Evolutionary conservation across 2,113 vertebrate genomes (phyloP).

Genomic region (Cavia porcellus): DNA sequence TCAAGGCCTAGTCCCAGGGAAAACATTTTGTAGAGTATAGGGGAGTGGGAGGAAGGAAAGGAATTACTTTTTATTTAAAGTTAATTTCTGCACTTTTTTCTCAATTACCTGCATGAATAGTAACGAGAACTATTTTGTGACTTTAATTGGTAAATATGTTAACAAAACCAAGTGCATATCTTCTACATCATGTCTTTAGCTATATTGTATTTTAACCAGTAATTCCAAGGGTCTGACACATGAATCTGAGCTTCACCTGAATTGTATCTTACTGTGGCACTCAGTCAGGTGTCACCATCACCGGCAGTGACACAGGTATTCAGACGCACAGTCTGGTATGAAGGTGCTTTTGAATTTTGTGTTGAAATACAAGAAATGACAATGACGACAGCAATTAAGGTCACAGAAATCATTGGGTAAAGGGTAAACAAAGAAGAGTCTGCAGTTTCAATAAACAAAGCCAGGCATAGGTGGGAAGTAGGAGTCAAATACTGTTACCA

Average conservation of each 20-base stretch:
- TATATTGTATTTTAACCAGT: conserved; percentile 85
- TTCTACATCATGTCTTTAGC: conserved; percentile 87
- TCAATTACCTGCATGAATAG: conserved; percentile 89
- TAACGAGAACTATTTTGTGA: conserved; percentile 87
- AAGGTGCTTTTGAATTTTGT: conserved; percentile 61
- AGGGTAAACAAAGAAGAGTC: neutral
- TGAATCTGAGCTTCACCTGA: conserved; percentile 79
- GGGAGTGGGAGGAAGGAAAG: conserved; percentile 83
- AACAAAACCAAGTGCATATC: conserved; percentile 87
- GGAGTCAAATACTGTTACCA: neutral
- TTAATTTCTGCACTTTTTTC: conserved; percentile 88
- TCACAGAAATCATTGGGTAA: conserved; percentile 35
- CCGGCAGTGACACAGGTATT: conserved; percentile 64
- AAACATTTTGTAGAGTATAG: conserved; percentile 82
- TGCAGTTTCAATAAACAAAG: conserved; percentile 40
- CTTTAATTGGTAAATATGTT: conserved; percentile 89
- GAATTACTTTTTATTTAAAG: conserved; percentile 86
- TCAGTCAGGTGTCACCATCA: conserved; percentile 69
- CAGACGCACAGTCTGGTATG: conserved; percentile 65
- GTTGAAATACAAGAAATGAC: conserved; percentile 40
- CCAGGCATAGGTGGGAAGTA: conserved; percentile 48
- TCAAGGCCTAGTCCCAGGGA: conserved; percentile 88
- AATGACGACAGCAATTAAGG: neutral
- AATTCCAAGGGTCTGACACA: conserved; percentile 78
- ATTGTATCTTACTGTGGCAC: conserved; percentile 74